Percentiles rank a stretch among this genome's conserved stretches.
Evolutionary conservation across 2,113 vertebrate genomes (phyloP).

Genomic region (Pandion haliaetus): DNA sequence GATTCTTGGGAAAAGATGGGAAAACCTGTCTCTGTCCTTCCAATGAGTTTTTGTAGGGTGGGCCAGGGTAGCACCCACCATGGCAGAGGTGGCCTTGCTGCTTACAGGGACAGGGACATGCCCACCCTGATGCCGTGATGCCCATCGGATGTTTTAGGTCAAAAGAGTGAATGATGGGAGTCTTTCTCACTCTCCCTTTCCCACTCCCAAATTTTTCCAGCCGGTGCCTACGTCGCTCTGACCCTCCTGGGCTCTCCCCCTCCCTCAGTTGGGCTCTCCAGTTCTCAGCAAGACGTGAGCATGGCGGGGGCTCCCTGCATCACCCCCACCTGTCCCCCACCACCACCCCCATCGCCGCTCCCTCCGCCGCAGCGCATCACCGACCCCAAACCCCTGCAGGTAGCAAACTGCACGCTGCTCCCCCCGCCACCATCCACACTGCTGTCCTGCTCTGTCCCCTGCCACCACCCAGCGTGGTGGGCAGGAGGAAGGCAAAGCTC

Average conservation of each 20-base stretch:
- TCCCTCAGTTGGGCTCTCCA: conserved; percentile 8
- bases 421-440: not conserved
- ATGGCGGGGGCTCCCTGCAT: conserved; percentile 55
- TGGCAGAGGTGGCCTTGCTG: not conserved
- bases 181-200: no score
- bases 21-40: not conserved
- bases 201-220: conserved; percentile 24
- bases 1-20: not conserved
- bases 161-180: accelerated
- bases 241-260: conserved; percentile 87
- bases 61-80: not conserved
- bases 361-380: conserved; percentile 85
- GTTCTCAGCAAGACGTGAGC: conserved; percentile 47
- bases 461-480: accelerated
- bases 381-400: conserved; percentile 88
- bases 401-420: not conserved
- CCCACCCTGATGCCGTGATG: not conserved
- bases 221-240: conserved; percentile 88
- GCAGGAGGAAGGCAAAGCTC: not conserved
- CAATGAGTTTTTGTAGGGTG: not conserved
- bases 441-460: not conserved
- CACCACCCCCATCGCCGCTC: conserved; percentile 72
- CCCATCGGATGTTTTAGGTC: accelerated
- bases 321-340: conserved; percentile 67
- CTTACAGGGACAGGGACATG: not conserved